Evolutionary conservation across 1,140 invertebrate species (phyloP).

Genomic region (Drosophila littoralis): DNA sequence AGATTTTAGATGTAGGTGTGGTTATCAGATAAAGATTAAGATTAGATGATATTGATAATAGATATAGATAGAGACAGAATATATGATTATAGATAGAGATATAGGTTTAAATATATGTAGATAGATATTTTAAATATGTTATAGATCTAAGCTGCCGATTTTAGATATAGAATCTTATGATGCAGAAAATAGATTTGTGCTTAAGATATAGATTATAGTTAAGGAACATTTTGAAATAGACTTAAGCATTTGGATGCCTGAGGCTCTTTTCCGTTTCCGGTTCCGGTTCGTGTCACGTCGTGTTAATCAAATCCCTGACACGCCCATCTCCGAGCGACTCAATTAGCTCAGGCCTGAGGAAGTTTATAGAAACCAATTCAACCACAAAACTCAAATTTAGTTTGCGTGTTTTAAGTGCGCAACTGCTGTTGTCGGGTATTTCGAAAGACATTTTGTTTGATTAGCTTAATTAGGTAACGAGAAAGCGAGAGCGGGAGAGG

Average conservation of each 20-base stretch:
- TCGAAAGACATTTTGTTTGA: slow-evolving; percentile 66
- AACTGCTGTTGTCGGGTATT: slow-evolving; percentile 18
- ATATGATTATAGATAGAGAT: neutral
- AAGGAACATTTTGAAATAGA: too few relatives aligned
- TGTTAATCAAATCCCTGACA: neutral
- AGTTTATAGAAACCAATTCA: slow-evolving; percentile 39
- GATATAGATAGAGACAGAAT: neutral
- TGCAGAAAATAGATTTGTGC: too few relatives aligned
- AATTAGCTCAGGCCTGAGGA: slow-evolving; percentile 51
- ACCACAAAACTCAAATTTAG: slow-evolving; percentile 33
- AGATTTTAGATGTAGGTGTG: neutral
- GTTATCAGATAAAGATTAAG: neutral
- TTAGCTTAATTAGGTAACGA: slow-evolving; percentile 44
- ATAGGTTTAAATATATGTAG: too few relatives aligned
- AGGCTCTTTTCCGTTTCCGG: neutral
- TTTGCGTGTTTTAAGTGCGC: slow-evolving; percentile 49
- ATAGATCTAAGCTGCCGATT: too few relatives aligned
- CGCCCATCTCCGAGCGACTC: slow-evolving; percentile 18
- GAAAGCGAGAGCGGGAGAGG: neutral
- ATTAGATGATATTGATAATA: neutral
- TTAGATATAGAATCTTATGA: too few relatives aligned
- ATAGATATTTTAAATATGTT: too few relatives aligned
- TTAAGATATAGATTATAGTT: too few relatives aligned
- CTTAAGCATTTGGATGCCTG: too few relatives aligned
- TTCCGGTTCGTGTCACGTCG: neutral